Evolutionary conservation across 2,113 vertebrate genomes (phyloP).

Genomic region (Pheucticus melanocephalus): DNA sequence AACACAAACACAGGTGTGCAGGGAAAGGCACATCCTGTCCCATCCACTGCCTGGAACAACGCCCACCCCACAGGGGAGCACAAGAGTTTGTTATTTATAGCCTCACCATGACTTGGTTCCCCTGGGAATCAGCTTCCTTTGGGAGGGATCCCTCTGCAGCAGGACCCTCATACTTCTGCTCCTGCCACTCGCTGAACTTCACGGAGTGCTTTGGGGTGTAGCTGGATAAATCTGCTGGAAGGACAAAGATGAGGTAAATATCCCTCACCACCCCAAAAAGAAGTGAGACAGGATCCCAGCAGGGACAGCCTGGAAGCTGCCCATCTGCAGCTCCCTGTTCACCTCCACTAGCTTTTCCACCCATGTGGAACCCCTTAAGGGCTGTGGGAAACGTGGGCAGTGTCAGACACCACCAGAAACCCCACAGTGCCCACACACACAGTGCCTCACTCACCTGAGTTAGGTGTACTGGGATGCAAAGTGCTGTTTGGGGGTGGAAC

Average conservation of each 20-base stretch:
- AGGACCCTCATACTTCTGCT: conserved; percentile 78
- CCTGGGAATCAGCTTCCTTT: conserved; percentile 32
- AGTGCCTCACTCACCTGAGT: conserved; percentile 76
- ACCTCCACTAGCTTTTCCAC: not conserved
- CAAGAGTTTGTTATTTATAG: not conserved
- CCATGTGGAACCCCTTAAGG: not conserved
- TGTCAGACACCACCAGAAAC: not conserved
- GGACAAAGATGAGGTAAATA: not conserved
- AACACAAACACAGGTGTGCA: not conserved
- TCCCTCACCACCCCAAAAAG: not conserved
- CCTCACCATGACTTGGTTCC: conserved; percentile 87
- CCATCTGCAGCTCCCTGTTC: not conserved
- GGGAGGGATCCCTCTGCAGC: conserved; percentile 21
- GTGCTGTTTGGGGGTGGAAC: conserved; percentile 77
- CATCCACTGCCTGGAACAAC: not conserved
- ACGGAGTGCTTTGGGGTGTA: conserved; percentile 90
- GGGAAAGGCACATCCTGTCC: not conserved
- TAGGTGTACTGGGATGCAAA: conserved; percentile 54
- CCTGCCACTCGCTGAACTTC: conserved; percentile 89
- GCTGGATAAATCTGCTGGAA: conserved; percentile 84
- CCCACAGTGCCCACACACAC: not conserved
- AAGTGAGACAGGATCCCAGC: not conserved
- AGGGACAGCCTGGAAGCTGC: not conserved
- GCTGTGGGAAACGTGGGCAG: accelerated
- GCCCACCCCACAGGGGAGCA: not conserved